Evolutionary conservation across 2,113 vertebrate genomes (phyloP), one percentile per base, ranked within the genome.

Genomic region (Mesitornis unicolor): DNA sequence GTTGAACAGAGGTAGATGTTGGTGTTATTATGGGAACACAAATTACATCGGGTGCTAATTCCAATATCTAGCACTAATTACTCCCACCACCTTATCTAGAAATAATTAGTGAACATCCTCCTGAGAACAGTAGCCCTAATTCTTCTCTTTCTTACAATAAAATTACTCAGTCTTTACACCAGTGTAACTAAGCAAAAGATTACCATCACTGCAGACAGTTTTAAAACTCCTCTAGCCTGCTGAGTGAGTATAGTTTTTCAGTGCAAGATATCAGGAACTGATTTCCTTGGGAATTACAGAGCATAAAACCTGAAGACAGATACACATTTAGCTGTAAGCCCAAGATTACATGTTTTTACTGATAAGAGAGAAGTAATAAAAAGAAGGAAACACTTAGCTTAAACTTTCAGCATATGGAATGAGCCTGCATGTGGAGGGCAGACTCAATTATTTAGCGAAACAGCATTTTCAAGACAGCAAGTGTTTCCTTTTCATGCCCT

Each of bases 371-470:
- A 93, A 71, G 84, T 71, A 90, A 93, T 85, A 83, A 96, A 95
- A 90, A 80, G 84, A 81, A 87, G 38, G 19, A 91, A 91, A 84
- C 54, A 70, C 56, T 96, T 90, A 84, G 73, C 51, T 89, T 87
- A 92, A 97, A 91, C 67, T 93, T 92, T 40, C 45, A 91, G 80
- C 92, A 92, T 92, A 93, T 69, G 84, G 88, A 95, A 92, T 17
- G 11, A 91, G 83, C 0, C 2, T 35, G 56, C 59, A 42, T 65
- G 56, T 63, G 79, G 51, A 84, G 38, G 56, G 31, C 47, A 21
- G 94, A 50, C 53, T 83, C 57, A 93, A 97, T 96, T 92, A 97
- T 95, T 96, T 90, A 89, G 42, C 54, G 61, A 94, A 97, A 95
- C 61, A 24, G 48, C 2, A 10, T 77, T 93, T 94, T 94, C 53